phyloP scores from a whole-genome alignment of 2,888 invertebrate genomes.

The Gnatocerus cornutus region DNA sequence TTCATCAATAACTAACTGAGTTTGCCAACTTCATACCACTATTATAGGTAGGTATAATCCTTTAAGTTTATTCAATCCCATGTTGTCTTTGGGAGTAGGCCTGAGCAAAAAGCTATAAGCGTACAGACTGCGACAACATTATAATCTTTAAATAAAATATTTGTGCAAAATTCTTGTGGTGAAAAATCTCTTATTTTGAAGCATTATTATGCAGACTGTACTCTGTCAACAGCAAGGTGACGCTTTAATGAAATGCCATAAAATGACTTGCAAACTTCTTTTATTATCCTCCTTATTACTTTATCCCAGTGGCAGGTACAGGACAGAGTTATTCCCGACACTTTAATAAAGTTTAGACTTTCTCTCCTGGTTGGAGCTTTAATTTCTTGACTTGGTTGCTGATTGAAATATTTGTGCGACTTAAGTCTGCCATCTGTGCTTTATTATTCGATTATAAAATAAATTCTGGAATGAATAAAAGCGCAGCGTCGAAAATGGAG shows the following conservation, averaged over 20 bases:
- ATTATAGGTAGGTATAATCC: constrained; percentile 42
- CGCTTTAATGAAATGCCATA: constrained; percentile 65
- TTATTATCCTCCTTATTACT: constrained; percentile 67
- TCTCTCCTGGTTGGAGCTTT: constrained; percentile 53
- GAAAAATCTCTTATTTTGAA: constrained; percentile 43
- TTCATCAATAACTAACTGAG: constrained; percentile 49
- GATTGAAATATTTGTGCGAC: constrained; percentile 61
- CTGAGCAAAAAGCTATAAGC: constrained; percentile 21
- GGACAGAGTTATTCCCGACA: constrained; percentile 61
- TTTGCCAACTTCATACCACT: constrained; percentile 42
- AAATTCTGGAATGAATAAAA: constrained; percentile 52
- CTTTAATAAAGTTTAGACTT: constrained; percentile 63
- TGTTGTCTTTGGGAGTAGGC: constrained; percentile 34
- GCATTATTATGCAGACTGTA: constrained; percentile 50
- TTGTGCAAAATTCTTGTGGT: constrained; percentile 15
- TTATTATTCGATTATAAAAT: constrained; percentile 60
- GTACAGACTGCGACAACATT: neutral
- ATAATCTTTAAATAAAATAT: constrained; percentile 39
- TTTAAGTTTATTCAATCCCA: constrained; percentile 38
- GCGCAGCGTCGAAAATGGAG: constrained; percentile 31
- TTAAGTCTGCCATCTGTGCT: constrained; percentile 56
- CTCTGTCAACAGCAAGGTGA: constrained; percentile 50
- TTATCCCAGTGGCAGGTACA: constrained; percentile 61
- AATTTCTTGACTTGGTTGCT: constrained; percentile 58
- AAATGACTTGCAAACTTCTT: constrained; percentile 67